Evolutionary conservation across 2,797 vertebrate species (phyloP), one percentile per base, ranked within the genome.

Genomic region (Phalanger gymnotis): DNA sequence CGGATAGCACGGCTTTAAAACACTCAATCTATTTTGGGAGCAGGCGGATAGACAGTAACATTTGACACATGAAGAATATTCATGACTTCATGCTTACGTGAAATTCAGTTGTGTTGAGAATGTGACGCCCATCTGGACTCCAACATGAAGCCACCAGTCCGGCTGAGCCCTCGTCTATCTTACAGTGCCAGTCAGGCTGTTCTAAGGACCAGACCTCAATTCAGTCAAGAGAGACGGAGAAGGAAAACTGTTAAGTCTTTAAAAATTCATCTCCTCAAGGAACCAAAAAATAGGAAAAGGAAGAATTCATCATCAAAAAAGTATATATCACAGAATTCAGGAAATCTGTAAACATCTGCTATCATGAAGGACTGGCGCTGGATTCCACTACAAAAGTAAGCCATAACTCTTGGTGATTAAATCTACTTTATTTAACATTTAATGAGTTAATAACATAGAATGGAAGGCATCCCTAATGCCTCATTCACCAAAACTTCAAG

Each of bases 101-200:
- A 99, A 99, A 99, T 98, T 99, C 99, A 0, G 99, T 99, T 55
- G 99, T 99, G 98, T 99, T 99, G 98, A 99, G 99, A 98, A 99
- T 99, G 99, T 99, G 99, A 99, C 99, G 99, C 96, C 99, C 99
- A 16, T 99, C 99, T 0, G 99, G 99, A 97, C 99, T 99, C 99
- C 99, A 99, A 97, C 99, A 99, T 0, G 99, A 99, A 58, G 99
- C 99, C 97, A 99, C 99, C 97, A 99, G 99, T 94, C 99, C 99
- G 0, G 99, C 99, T 0, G 99, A 99, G 61, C 99, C 99, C 98
- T 99, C 99, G 27, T 99, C 99, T 51, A 99, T 99, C 98, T 99
- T 99, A 97, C 99, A 99, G 99, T 99, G 99, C 99, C 99, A 99
- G 91, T 99, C 99, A 0, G 99, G 99, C 99, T 99, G 99, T 97